Evolutionary conservation across 2,113 vertebrate species (phyloP), one percentile per base, ranked within the genome.

Genomic region (Macrotus californicus): DNA sequence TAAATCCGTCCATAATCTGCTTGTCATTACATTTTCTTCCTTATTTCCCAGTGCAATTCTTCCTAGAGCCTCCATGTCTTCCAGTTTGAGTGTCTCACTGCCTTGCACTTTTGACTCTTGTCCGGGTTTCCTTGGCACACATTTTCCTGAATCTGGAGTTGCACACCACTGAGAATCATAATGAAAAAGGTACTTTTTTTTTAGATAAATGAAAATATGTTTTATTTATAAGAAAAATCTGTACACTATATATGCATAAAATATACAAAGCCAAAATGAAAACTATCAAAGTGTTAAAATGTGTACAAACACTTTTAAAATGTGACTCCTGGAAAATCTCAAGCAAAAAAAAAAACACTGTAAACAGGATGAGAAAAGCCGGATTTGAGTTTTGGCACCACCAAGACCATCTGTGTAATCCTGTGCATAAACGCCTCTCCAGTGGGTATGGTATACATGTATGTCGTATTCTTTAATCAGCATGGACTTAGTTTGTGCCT

Each of bases 201-300:
- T 48, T 93, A 96, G 97, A 98, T 96, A 98, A 99, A 98, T 97
- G 98, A 98, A 98, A 98, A 97, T 97, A 98, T 96, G 94, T 97
- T 99, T 99, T 99, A 99, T 98, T 98, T 98, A 99, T 98, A 99
- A 95, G 98, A 98, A 98, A 97, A 96, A 97, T 98, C 98, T 99
- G 97, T 98, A 98, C 98, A 98, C 96, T 98, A 97, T 98, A 97
- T 98, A 98, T 98, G 98, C 98, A 98, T 98, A 98, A 98, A 99
- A 99, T 98, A 98, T 98, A 99, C 98, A 99, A 99, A 98, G 98
- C 96, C 98, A 98, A 98, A 99, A 98, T 99, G 98, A 97, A 98
- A 99, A 98, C 98, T 98, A 98, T 98, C 98, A 97, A 98, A 98
- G 97, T 98, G 98, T 98, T 98, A 98, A 98, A 98, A 98, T 98